Conservation (phyloP, 35 echinoderm and acorn worm species). For the Ophioderma brevispina region DNA sequence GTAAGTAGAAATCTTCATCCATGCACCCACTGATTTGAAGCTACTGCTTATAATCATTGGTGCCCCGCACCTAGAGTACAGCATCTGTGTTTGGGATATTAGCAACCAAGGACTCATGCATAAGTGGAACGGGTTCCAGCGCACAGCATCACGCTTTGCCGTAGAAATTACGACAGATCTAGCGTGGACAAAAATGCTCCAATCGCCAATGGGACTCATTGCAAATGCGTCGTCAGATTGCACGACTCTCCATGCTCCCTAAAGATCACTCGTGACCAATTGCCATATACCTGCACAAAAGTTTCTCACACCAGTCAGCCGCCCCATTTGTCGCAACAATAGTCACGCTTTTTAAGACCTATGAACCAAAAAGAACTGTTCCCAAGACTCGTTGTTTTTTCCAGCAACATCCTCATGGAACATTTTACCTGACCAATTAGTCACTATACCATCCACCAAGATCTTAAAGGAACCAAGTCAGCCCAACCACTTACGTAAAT, state of each 20-base stretch:
- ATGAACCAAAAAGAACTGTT: neutral
- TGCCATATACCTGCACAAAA: neutral
- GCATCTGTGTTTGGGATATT: neutral
- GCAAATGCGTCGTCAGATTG: neutral
- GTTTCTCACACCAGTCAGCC: neutral
- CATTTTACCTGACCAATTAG: too few species aligned
- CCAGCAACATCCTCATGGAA: too few species aligned
- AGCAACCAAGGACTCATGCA: neutral
- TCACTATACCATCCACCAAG: too few species aligned
- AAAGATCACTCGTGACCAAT: neutral
- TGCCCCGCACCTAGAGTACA: neutral
- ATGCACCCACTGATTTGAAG: neutral
- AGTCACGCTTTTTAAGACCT: neutral
- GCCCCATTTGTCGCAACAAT: neutral
- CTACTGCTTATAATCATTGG: neutral
- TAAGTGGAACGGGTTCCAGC: neutral
- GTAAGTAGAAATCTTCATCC: neutral
- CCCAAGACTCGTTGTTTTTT: too few species aligned
- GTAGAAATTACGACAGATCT: neutral
- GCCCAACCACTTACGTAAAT: too few species aligned
- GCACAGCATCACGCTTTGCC: neutral
- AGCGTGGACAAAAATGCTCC: neutral
- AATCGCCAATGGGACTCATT: neutral
- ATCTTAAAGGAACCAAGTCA: too few species aligned
- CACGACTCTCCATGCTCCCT: neutral